Evolutionary conservation across 2,113 vertebrate species (phyloP), one percentile per base, ranked within the genome.

Genomic region (Tursiops truncatus): DNA sequence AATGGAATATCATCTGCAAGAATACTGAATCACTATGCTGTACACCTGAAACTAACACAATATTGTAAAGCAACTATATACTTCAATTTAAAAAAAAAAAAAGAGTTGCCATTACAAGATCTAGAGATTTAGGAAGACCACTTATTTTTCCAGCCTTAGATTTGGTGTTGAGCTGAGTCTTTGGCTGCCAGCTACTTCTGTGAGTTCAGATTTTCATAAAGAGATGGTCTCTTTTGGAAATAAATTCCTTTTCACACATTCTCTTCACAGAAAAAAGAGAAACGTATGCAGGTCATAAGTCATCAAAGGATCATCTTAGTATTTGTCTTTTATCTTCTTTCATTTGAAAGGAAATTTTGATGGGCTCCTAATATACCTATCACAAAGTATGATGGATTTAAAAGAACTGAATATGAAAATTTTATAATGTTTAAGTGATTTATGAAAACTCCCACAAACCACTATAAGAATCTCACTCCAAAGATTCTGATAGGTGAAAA

Each of bases 381-480:
- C 47, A 81, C 3, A 56, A 87, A 70, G 6, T 83, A 85, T 79
- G n/a, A 86, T 36, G 11, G 60, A 80, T 58, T 88, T 53, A 56
- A 96, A 92, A 79, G 4, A 58, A 25, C 18, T 36, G 15, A 86
- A 62, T 60, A 77, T 96, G 44, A 95, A 92, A 74, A 41, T 86
- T 65, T 25, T 63, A 56, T 79, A 60, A 58, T 70, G 41, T 62
- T 95, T 92, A 50, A 71, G 2, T 58, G 53, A 60, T 62, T 87
- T 91, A 89, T 77, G 53, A 81, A 74, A 91, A 82, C 23, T 63
- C 7, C 23, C 18, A 71, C 6, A 71, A 85, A 82, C 17, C 23
- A 86, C 33, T 41, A 74, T 31, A 85, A 84, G 76, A 89, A 82
- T 81, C 5, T 89, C 81, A 11, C 38, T 68, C 74, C 47, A 80